Percentiles rank a stretch among this genome's conserved stretches.
phyloP scores from a whole-genome alignment of 1,140 invertebrate genomes.

The Parapsyche elsis region DNA sequence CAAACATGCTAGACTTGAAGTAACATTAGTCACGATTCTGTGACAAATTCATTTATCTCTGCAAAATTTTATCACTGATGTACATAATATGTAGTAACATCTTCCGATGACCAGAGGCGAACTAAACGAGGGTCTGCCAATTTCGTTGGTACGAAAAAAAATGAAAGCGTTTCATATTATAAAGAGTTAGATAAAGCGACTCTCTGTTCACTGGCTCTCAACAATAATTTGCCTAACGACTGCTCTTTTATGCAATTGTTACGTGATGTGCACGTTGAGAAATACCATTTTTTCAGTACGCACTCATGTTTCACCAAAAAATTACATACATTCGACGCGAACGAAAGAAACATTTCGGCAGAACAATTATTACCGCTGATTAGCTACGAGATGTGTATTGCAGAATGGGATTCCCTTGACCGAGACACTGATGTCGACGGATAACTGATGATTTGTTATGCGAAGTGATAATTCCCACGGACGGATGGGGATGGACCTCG shows the following conservation, averaged over 20 bases:
- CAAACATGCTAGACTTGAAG: too few species aligned
- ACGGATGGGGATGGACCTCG: not conserved
- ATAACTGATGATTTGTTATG: conserved; percentile 7
- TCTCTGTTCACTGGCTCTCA: conserved; percentile 32
- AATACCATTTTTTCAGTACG: not conserved
- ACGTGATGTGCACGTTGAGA: conserved; percentile 3
- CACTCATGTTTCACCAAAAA: not conserved
- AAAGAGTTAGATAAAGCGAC: not conserved
- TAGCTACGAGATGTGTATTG: not conserved
- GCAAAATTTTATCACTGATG: not conserved
- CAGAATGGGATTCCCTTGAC: conserved; percentile 30
- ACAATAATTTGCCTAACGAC: conserved; percentile 31
- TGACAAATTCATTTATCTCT: not conserved
- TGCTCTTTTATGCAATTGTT: conserved; percentile 27
- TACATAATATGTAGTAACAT: not conserved
- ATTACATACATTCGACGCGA: too few species aligned
- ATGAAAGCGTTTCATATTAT: conserved; percentile 25
- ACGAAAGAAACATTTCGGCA: too few species aligned
- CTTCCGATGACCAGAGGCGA: too few species aligned
- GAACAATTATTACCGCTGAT: not conserved
- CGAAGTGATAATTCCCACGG: conserved; percentile 23
- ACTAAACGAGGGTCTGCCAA: too few species aligned
- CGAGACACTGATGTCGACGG: conserved; percentile 29
- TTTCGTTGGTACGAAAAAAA: not conserved
- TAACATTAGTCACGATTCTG: too few species aligned